These are phyloP conservation scores for Tympanoctomys barrerae DNA, from an alignment of 2,797 vertebrate species.

Conservation along the genomic window DNA sequence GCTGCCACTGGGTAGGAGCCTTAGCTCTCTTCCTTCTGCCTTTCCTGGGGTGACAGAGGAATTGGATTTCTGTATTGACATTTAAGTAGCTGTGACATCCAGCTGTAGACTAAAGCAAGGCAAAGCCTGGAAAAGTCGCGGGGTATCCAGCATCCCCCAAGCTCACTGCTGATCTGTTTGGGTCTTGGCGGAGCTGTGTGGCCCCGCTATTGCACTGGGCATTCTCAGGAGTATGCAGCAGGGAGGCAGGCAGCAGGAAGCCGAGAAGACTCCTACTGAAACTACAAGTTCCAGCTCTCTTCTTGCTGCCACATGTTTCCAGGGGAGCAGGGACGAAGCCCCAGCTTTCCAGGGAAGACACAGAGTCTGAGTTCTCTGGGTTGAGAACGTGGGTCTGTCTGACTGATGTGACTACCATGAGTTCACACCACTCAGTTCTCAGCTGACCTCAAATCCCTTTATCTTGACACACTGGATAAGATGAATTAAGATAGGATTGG, in stretches of 20 bases:
- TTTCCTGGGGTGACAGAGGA: not conserved
- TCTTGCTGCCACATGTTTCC: not conserved
- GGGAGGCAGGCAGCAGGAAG: not conserved
- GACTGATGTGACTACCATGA: no score
- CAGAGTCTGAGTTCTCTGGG: not conserved
- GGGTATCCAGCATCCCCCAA: not conserved
- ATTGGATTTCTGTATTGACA: not conserved
- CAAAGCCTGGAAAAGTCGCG: not conserved
- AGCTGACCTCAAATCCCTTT: not conserved
- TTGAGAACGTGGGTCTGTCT: not conserved
- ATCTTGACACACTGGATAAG: not conserved
- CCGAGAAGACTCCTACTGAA: not conserved
- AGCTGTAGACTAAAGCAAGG: not conserved
- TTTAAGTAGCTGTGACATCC: not conserved
- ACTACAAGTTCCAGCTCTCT: not conserved
- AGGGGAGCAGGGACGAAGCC: not conserved
- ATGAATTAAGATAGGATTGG: not conserved
- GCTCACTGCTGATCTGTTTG: not conserved
- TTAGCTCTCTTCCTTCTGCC: not conserved
- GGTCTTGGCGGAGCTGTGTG: not conserved
- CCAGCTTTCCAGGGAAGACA: not conserved
- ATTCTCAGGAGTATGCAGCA: not conserved
- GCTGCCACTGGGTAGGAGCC: not conserved
- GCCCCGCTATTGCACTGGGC: not conserved
- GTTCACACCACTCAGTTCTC: not conserved